Evolutionary conservation across 2,797 vertebrate genomes (phyloP).

Genomic region (Lutjanus campechanus): DNA sequence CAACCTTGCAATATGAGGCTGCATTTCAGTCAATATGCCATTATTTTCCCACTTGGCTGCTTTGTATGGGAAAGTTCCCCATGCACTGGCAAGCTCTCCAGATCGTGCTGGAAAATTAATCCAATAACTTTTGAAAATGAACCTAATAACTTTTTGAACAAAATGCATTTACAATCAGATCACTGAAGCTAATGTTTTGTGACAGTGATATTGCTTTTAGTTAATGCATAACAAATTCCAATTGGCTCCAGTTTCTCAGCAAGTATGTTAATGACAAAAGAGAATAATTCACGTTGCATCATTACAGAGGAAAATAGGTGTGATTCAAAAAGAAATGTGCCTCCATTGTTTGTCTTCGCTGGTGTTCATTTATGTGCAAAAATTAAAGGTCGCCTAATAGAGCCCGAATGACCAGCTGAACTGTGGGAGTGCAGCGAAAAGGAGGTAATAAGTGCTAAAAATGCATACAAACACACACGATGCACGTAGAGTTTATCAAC

Average conservation of each 20-base stretch:
- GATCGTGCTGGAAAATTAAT: slow-evolving; percentile 41
- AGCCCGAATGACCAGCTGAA: slow-evolving; percentile 68
- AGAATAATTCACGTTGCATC: slow-evolving; percentile 27
- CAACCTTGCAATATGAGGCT: slow-evolving; percentile 2
- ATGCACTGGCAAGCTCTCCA: background rate
- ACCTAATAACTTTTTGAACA: slow-evolving; percentile 35
- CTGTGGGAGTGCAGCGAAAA: slow-evolving; percentile 43
- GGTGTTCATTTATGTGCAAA: slow-evolving; percentile 8
- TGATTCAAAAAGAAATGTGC: slow-evolving; percentile 19
- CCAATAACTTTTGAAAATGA: slow-evolving; percentile 42
- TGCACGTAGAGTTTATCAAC: background rate
- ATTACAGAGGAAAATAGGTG: slow-evolving; percentile 29
- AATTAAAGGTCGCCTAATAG: slow-evolving; percentile 41
- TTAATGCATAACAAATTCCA: slow-evolving; percentile 47
- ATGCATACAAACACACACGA: slow-evolving; percentile 54
- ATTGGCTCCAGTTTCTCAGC: slow-evolving; percentile 33
- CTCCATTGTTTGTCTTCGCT: background rate
- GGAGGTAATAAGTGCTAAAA: slow-evolving; percentile 52
- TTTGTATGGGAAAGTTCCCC: slow-evolving; percentile 1
- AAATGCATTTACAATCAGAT: slow-evolving; percentile 52
- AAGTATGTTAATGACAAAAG: slow-evolving; percentile 42
- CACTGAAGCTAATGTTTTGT: slow-evolving; percentile 54
- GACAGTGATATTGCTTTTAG: slow-evolving; percentile 50
- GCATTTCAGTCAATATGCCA: slow-evolving; percentile 37
- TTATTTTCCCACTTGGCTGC: slow-evolving; percentile 23